Base-by-base conservation (phyloP, 37 sponge, comb jelly and placozoan genomes). In the Ephydatia muelleri region DNA sequence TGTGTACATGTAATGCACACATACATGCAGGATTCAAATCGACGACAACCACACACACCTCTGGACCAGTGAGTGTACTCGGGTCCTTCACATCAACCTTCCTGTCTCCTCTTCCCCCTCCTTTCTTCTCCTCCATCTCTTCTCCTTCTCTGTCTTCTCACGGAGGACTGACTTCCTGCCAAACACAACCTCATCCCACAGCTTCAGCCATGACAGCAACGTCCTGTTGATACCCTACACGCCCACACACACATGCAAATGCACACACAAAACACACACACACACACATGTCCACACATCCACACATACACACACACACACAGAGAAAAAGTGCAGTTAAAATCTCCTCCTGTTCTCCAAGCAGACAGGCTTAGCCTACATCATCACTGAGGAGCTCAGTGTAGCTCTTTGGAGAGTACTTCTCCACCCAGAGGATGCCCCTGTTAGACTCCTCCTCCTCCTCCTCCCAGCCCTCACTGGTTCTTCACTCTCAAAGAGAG, bases 381-480 rank as follows among this genome's bases (percentile, higher is more conserved):
- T 99, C 97, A 86, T 99, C 99, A 93, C 97, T 97, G 66, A 99
- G 94, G 33, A 99, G 83, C 16, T 99, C 92, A 31, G 94, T 95
- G 82, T 84, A 99, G 68, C 87, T 79, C 43, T 65, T 89, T 21
- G 99, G 97, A 65, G 98, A 72, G 78, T 97, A 96, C 66, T 99
- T 94, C 36, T 97, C 95, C 12, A 96, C 97, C 99, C 99, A 99
- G 26, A 99, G 88, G 19, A 67, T 31, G 27, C 65, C 49, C 30
- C 38, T 80, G 38, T 2, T 75, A 76, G 83, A 23, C 80, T 14
- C 36, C 29, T 74, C 79, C 69, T 0, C 67, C 72, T 67, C 48
- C 29, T 27, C 72, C 28, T n/a, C 80, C 49, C 89, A 72, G 27
- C 64, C 49, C 48, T 32, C 43, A 27, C 75, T 13, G 30, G 30